phyloP scores from a whole-genome alignment of 2,888 invertebrate species.

The Drosophila niveifrons region DNA sequence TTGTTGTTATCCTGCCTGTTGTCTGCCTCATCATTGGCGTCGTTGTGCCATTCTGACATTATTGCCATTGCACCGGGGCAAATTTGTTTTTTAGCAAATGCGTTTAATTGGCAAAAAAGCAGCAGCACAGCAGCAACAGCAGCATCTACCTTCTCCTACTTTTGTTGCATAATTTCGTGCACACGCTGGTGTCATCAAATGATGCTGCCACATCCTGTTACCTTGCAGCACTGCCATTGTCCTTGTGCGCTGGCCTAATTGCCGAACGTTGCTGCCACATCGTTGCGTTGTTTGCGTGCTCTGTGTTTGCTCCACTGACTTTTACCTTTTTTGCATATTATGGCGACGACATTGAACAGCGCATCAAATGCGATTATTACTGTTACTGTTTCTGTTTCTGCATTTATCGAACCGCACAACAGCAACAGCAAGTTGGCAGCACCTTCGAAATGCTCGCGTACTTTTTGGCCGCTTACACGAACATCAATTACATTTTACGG shows the following conservation, averaged over 20 bases:
- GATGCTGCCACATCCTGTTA: not conserved
- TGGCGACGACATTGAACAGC: slow-evolving; percentile 6
- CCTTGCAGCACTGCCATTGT: slow-evolving; percentile 7
- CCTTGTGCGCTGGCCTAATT: slow-evolving; percentile 58
- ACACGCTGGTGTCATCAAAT: slow-evolving; percentile 7
- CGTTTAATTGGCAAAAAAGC: slow-evolving; percentile 77
- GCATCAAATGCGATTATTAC: slow-evolving; percentile 42
- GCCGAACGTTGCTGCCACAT: slow-evolving; percentile 43
- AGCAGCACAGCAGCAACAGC: slow-evolving; percentile 6
- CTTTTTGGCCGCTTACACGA: not conserved
- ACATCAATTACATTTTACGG: slow-evolving; percentile 20
- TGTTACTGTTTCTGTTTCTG: slow-evolving; percentile 5
- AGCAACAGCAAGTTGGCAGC: slow-evolving; percentile 17
- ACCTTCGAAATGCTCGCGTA: not conserved
- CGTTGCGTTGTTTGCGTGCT: not conserved
- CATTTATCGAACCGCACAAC: slow-evolving; percentile 40
- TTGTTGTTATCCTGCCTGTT: slow-evolving; percentile 40
- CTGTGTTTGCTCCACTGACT: not conserved
- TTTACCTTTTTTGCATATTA: slow-evolving; percentile 7
- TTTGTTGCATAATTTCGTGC: slow-evolving; percentile 66
- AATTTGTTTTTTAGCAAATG: slow-evolving; percentile 68
- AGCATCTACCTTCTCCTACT: slow-evolving; percentile 8
- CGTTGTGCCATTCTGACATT: slow-evolving; percentile 15
- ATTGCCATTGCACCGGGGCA: slow-evolving; percentile 16
- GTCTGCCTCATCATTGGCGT: slow-evolving; percentile 54